Percentiles rank a stretch among this genome's conserved stretches.
Conservation (phyloP, 1,140 invertebrate species). For the Tetramorium parvispinum region DNA sequence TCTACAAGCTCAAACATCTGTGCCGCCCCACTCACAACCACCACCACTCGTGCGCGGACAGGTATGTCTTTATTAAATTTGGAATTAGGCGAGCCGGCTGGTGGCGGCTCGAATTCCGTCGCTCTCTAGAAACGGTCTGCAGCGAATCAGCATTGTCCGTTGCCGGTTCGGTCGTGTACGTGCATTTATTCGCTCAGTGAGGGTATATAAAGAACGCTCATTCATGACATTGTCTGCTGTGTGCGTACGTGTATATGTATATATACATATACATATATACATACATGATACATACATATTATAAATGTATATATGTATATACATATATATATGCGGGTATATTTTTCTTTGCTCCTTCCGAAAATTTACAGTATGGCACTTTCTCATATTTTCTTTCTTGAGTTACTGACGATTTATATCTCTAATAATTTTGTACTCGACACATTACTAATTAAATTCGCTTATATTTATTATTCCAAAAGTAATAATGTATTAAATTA, state of each 20-base stretch:
- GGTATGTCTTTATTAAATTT: conserved; percentile 76
- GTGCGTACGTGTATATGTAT: not conserved
- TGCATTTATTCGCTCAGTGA: conserved; percentile 45
- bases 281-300: not conserved
- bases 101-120: conserved; percentile 67
- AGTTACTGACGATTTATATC: not conserved
- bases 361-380: not conserved
- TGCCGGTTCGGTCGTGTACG: conserved; percentile 38
- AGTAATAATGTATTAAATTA: not conserved
- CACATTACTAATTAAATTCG: not conserved
- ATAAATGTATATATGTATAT: not conserved
- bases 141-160: conserved; percentile 66
- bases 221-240: not conserved
- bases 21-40: conserved; percentile 6
- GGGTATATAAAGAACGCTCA: conserved; percentile 36
- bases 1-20: conserved; percentile 64
- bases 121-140: conserved; percentile 60
- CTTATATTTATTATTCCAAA: not conserved
- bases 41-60: conserved; percentile 42
- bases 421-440: not conserved
- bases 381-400: not conserved
- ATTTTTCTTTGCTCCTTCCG: not conserved
- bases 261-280: not conserved
- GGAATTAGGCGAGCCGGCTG: conserved; percentile 69
- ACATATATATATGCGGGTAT: too few relatives aligned